phyloP scores from a whole-genome alignment of 2,113 vertebrate species.

The Thalassoma bifasciatum region DNA sequence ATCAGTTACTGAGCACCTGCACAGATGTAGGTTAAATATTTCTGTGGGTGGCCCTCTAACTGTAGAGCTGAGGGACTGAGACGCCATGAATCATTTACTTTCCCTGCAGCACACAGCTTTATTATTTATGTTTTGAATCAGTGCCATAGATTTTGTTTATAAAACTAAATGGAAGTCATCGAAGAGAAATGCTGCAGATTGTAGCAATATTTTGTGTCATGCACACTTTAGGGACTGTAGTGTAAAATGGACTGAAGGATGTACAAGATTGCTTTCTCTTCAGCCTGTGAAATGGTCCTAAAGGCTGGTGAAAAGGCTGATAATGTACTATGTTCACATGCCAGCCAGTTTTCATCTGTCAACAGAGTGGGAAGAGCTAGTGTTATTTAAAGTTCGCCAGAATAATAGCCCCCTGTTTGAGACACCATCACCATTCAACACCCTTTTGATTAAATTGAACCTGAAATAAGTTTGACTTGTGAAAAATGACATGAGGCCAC shows the following conservation, averaged over 20 bases:
- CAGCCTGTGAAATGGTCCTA: neutral
- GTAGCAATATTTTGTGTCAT: neutral
- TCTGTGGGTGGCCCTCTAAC: neutral
- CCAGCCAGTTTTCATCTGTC: neutral
- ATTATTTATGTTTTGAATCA: neutral
- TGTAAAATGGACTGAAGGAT: neutral
- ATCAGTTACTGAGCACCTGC: neutral
- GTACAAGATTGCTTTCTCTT: neutral
- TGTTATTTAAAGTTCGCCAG: neutral
- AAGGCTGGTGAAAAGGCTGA: neutral
- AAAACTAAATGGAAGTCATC: neutral
- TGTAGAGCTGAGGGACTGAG: neutral
- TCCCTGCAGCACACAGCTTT: neutral
- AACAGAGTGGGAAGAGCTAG: neutral
- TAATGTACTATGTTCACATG: too few relatives aligned
- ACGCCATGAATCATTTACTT: neutral
- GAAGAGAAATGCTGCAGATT: neutral
- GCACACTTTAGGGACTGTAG: neutral
- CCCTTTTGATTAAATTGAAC: neutral
- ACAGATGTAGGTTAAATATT: conserved; percentile 1
- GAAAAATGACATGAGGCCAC: neutral
- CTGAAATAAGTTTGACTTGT: neutral
- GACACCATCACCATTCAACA: neutral
- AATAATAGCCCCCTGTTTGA: too few relatives aligned
- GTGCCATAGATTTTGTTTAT: neutral